Evolutionary conservation across 2,888 invertebrate genomes (phyloP), one percentile per base, ranked within the genome.

Genomic region (Callyntrura sp.): DNA sequence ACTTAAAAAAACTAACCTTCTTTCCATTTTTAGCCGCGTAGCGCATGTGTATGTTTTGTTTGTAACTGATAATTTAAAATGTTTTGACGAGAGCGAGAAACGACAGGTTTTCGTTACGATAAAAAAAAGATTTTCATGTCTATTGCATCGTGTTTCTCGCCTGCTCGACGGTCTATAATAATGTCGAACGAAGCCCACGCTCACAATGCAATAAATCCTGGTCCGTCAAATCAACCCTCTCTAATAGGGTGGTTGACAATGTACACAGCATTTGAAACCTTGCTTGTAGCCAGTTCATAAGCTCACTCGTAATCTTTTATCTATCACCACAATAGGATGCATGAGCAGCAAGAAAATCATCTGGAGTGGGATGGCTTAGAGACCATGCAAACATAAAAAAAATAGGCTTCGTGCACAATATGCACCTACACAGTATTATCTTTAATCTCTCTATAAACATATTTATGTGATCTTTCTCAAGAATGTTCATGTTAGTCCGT

Each of bases 181-280:
- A 23, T 23, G 60, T 60, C 3, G 20, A 20, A 2, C 6, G 60
- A 8, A 8, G 14, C 23, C 17, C 60, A 23, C 60, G 20, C 60
- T 60, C 60, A 2, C 14, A 14, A 20, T 6, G 60, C 60, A 60
- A 23, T 5, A 20, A 5, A 20, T 20, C 3, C 5, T 3, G 12
- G 68, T 12, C 17, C 70, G n/a, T 43, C 57, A 20, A 9, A 23
- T 62, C 78, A 86, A 51, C 79, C 86, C 79, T 86, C 35, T 65
- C 51, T 55, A 23, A 68, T 51, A 43, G 68, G 60, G 79, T 86
- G 86, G 57, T 85, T 85, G 62, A 82, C 65, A 45, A 85, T 83
- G 45, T 62, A 45, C 43, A 51, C 51, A 45, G 45, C 5, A 11
- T 2, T 51, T 14, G n/a, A 8, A 51, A 51, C 11, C 45, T 45